Evolutionary conservation across 37 sponge, comb jelly and placozoan genomes (phyloP).

Genomic region (Dysidea cf. avara): DNA sequence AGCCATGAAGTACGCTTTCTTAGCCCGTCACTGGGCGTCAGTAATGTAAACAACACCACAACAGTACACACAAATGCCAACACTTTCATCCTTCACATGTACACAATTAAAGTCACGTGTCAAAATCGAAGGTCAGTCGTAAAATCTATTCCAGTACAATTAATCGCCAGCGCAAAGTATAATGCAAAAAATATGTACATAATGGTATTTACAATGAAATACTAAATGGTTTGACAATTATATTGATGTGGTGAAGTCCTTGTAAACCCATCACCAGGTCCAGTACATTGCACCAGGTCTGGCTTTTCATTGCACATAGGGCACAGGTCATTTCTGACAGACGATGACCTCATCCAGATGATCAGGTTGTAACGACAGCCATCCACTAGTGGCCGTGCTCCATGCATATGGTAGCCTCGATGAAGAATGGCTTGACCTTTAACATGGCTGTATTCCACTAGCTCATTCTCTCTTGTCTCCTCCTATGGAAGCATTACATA

Average conservation of each 20-base stretch:
- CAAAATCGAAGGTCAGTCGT: no score
- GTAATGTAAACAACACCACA: no score
- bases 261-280: slow-evolving; percentile 79
- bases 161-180: no score
- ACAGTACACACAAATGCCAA: no score
- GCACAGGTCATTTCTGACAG: slow-evolving; percentile 68
- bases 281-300: slow-evolving; percentile 43
- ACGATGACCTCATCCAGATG: slow-evolving; percentile 82
- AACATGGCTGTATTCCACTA: slow-evolving; percentile 29
- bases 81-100: no score
- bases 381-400: slow-evolving; percentile 46
- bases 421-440: slow-evolving; percentile 67
- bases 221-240: background rate
- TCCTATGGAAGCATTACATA: no score
- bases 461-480: no score
- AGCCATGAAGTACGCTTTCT: no score
- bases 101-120: no score
- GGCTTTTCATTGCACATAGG: slow-evolving; percentile 76
- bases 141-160: no score
- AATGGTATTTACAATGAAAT: background rate
- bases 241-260: background rate
- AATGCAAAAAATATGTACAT: no score
- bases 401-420: slow-evolving; percentile 74
- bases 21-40: no score
- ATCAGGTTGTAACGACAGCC: slow-evolving; percentile 81